phyloP scores from a whole-genome alignment of 2,888 invertebrate genomes.

The Petrolisthes manimaculis region DNA sequence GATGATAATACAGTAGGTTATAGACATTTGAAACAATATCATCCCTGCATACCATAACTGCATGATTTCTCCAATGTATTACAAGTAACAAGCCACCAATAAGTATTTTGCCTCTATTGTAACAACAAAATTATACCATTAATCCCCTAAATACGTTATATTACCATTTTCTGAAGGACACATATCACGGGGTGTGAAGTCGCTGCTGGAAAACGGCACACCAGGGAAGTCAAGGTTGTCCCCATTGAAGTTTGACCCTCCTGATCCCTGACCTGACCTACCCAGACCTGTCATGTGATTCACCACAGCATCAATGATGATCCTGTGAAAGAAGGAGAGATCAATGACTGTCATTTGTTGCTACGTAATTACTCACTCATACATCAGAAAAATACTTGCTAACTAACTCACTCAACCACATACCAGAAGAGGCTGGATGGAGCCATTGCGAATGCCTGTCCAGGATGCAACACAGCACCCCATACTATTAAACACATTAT shows the following conservation, averaged over 20 bases:
- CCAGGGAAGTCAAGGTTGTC: conserved; percentile 61
- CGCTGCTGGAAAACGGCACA: conserved; percentile 54
- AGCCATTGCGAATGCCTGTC: too few species aligned
- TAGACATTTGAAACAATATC: too few species aligned
- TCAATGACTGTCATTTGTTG: background rate
- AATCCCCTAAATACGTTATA: too few species aligned
- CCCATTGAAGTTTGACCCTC: conserved; percentile 57
- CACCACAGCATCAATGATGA: conserved; percentile 61
- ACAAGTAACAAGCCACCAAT: too few species aligned
- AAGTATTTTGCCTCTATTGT: too few species aligned
- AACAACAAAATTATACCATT: too few species aligned
- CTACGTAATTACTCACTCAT: background rate
- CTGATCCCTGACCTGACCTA: conserved; percentile 54
- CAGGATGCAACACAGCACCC: too few species aligned
- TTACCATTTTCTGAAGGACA: conserved; percentile 64
- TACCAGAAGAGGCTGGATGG: background rate
- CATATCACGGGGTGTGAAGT: conserved; percentile 63
- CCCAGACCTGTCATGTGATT: conserved; percentile 64
- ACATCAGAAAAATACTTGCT: background rate
- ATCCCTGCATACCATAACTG: too few species aligned
- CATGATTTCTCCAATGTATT: too few species aligned
- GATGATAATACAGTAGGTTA: too few species aligned
- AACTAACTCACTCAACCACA: background rate
- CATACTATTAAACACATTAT: too few species aligned
- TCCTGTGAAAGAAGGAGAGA: conserved; percentile 29